These are phyloP conservation scores for Pelecanoides urinatrix DNA, from an alignment of 2,113 vertebrate genomes.

Conservation along the genomic window DNA sequence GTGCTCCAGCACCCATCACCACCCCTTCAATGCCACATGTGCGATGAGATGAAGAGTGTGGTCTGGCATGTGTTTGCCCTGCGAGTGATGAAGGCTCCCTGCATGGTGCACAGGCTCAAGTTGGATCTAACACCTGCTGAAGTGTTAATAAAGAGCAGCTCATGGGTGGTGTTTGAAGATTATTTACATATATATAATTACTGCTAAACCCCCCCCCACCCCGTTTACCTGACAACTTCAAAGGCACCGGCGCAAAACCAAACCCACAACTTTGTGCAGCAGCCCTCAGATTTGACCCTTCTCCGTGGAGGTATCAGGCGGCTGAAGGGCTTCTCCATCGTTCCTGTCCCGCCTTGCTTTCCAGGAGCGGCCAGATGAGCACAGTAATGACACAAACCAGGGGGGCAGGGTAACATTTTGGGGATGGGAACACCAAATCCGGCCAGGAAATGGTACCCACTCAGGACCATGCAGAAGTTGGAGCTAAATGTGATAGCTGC, in stretches of 20 bases:
- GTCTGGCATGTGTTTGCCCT: neutral
- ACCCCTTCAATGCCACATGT: neutral
- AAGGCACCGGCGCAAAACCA: neutral
- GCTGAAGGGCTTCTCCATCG: neutral
- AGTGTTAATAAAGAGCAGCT: constrained; percentile 31
- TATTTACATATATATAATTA: constrained; percentile 44
- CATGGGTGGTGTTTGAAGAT: neutral
- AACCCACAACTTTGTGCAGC: neutral
- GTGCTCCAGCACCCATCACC: neutral
- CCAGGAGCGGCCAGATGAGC: neutral
- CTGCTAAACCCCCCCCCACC: neutral
- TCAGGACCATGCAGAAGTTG: neutral
- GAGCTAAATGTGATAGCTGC: neutral
- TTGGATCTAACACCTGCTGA: constrained; percentile 22
- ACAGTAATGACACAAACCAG: neutral
- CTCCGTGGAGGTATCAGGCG: neutral
- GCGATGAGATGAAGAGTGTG: neutral
- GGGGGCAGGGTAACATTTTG: neutral
- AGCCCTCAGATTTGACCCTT: neutral
- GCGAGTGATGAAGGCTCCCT: neutral
- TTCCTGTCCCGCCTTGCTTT: neutral
- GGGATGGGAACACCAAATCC: neutral
- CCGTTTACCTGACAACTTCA: constrained; percentile 2
- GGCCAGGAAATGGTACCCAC: neutral
- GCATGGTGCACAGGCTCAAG: neutral